Percentiles rank a stretch among this genome's conserved stretches.
phyloP scores from a whole-genome alignment of 2,888 invertebrate genomes.

The Eupithecia dodoneata region DNA sequence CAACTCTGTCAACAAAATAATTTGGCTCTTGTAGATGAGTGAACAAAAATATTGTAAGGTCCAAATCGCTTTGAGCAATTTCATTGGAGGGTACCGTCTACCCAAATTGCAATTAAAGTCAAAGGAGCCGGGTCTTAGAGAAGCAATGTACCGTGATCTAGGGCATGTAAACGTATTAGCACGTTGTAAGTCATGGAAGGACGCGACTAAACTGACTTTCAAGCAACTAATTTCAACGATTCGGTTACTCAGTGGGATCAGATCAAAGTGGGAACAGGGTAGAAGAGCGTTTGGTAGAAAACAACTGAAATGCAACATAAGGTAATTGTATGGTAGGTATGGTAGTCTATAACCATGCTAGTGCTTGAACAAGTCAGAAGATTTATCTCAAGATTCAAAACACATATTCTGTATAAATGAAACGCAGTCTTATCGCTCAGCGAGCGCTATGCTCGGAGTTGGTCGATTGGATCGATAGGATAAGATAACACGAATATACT shows the following conservation, averaged over 20 bases:
- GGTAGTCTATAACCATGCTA: no score
- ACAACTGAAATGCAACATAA: background rate
- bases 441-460: no score
- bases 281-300: background rate
- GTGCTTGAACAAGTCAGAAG: background rate
- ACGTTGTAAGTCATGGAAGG: slow-evolving; percentile 42
- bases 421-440: no score
- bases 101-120: slow-evolving; percentile 67
- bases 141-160: slow-evolving; percentile 65
- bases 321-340: background rate
- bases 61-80: slow-evolving; percentile 42
- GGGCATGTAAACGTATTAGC: slow-evolving; percentile 63
- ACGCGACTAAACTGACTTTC: slow-evolving; percentile 24
- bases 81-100: slow-evolving; percentile 49
- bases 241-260: background rate
- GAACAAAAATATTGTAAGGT: slow-evolving; percentile 21
- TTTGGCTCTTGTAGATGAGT: background rate
- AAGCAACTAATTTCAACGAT: background rate
- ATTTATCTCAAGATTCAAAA: background rate
- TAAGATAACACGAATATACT: no score
- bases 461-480: no score
- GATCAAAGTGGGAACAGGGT: background rate
- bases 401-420: no score
- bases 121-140: slow-evolving; percentile 63
- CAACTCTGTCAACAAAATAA: background rate